phyloP scores from a whole-genome alignment of 2,113 vertebrate genomes.

The Paralichthys olivaceus region DNA sequence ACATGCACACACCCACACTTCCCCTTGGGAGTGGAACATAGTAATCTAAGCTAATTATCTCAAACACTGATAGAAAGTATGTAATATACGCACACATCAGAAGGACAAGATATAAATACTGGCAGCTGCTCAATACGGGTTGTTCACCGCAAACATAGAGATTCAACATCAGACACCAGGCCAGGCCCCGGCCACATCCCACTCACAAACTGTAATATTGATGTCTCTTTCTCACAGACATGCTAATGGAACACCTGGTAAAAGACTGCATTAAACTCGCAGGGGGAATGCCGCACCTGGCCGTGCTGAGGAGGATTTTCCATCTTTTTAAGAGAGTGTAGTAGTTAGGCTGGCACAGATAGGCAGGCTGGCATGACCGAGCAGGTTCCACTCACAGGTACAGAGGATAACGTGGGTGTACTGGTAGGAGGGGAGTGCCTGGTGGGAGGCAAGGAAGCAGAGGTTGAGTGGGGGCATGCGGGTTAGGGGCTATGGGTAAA shows the following conservation, averaged over 20 bases:
- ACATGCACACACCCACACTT: slow-evolving; percentile 31
- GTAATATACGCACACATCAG: slow-evolving; percentile 19
- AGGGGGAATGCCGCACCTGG: slow-evolving; percentile 73
- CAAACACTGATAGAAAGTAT: slow-evolving; percentile 33
- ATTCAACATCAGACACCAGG: slow-evolving; percentile 17
- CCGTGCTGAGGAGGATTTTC: slow-evolving; percentile 64
- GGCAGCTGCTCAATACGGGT: slow-evolving; percentile 11
- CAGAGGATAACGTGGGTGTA: slow-evolving; percentile 31
- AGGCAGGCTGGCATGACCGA: slow-evolving; percentile 76
- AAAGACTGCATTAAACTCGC: slow-evolving; percentile 50
- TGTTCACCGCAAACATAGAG: slow-evolving; percentile 6
- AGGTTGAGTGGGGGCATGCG: slow-evolving; percentile 23
- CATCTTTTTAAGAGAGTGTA: slow-evolving; percentile 61
- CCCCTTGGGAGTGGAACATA: slow-evolving; percentile 25
- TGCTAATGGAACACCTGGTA: slow-evolving; percentile 62
- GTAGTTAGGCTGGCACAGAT: slow-evolving; percentile 63
- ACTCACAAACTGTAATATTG: slow-evolving; percentile 19
- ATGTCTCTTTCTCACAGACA: slow-evolving; percentile 58
- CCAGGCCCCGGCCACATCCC: background rate
- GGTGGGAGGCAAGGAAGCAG: slow-evolving; percentile 11
- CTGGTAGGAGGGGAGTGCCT: slow-evolving; percentile 20
- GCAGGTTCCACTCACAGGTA: slow-evolving; percentile 66
- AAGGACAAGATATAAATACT: slow-evolving; percentile 8
- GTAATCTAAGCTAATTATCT: slow-evolving; percentile 38
- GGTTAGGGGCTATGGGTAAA: slow-evolving; percentile 22